phyloP scores from a whole-genome alignment of 2,888 invertebrate species.

The Argyra leucocephala region DNA sequence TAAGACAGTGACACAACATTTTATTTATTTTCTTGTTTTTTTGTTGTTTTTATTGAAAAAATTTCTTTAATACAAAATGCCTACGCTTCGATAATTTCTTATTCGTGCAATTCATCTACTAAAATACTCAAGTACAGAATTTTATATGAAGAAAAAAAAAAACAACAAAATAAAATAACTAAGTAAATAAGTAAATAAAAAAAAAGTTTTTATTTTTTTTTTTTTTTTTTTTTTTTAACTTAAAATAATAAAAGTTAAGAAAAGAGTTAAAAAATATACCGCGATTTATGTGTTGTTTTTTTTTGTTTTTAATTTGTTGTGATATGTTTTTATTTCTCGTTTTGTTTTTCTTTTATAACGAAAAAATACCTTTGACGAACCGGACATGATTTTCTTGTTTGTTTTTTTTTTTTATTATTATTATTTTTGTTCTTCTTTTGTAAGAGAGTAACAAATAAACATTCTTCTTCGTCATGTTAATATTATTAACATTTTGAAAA shows the following conservation, averaged over 20 bases:
- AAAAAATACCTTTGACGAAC: neutral
- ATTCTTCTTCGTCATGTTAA: neutral
- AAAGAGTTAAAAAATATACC: neutral
- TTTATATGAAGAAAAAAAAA: too few species aligned
- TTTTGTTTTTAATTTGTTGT: neutral
- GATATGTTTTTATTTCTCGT: neutral
- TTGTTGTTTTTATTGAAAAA: neutral
- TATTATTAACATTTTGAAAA: neutral
- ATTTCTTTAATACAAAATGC: neutral
- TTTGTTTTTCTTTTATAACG: neutral
- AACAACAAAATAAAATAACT: too few species aligned
- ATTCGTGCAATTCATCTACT: neutral
- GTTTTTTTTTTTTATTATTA: neutral
- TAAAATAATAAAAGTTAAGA: neutral
- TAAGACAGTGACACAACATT: neutral
- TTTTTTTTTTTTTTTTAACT: neutral
- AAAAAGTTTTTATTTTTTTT: neutral
- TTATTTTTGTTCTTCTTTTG: neutral
- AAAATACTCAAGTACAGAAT: too few species aligned
- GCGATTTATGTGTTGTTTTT: neutral
- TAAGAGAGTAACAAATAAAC: neutral
- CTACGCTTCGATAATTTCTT: neutral
- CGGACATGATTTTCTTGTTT: constrained; percentile 11
- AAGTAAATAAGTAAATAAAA: neutral
- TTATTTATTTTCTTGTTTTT: neutral